Evolutionary conservation across 2,113 vertebrate species (phyloP), one percentile per base, ranked within the genome.

Genomic region (Electrona antarctica): DNA sequence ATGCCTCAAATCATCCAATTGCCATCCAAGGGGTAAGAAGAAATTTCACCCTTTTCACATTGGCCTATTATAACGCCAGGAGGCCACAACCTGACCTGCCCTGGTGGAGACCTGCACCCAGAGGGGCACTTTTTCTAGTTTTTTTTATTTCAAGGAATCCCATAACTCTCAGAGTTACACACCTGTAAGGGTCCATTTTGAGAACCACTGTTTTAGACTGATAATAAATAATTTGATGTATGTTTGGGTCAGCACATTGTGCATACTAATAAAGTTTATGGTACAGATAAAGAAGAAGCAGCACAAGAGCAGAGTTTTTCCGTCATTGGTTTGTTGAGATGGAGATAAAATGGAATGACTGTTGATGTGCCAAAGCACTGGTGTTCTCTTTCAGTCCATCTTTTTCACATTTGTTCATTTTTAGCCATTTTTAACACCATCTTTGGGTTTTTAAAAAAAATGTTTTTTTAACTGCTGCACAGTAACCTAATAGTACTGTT

Each of bases 281-380:
- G 55, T 29, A 68, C 15, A 41, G 33, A 41, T 41, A 41, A 41
- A 41, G 33, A 41, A 41, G 33, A 41, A 41, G 33, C 1, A 63
- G 12, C 41, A 74, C 47, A 51, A 74, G 54, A 64, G 33, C 3
- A 41, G 69, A 46, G 11, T 8, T 64, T 82, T 83, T 59, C 58
- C 59, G 65, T 73, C 71, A 64, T 10, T 78, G 79, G 50, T 71
- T 79, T 58, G 52, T 79, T 77, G 66, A 69, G 60, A 56, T 69
- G 55, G 51, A 66, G 52, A 2, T 1, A 75, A 64, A 15, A 72
- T 33, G 46, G 60, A 80, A 83, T 71, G 58, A 48, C 67, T 29
- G 8, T 8, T 55, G 47, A 58, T 4, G 12, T 51, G 67, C 68
- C 83, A 81, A 72, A 82, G 70, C 74, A 64, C 55, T 60, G 71